Percentiles rank a stretch among this genome's conserved stretches.
These are phyloP conservation scores for Oceanites oceanicus DNA, from an alignment of 2,113 vertebrate species.

Conservation along the genomic window DNA sequence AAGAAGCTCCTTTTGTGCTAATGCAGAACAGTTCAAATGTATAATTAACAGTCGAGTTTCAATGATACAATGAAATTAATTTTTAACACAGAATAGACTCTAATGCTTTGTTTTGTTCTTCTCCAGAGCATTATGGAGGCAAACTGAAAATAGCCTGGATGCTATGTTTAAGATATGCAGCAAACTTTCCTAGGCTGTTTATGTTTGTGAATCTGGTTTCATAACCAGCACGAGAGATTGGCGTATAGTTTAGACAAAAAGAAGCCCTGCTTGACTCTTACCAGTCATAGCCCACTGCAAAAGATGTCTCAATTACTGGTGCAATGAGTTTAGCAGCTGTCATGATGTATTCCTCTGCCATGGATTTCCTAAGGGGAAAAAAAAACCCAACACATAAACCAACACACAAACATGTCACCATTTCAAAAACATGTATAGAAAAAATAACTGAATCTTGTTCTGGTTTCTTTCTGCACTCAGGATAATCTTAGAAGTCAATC, in stretches of 20 bases:
- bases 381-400: rapidly evolving
- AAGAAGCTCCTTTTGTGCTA: background rate
- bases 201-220: background rate
- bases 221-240: background rate
- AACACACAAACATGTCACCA: background rate
- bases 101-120: background rate
- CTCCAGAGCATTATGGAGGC: background rate
- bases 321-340: slow-evolving; percentile 95
- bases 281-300: slow-evolving; percentile 96
- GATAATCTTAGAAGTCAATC: background rate
- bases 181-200: background rate
- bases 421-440: background rate
- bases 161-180: background rate
- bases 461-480: background rate
- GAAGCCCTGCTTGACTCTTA: slow-evolving; percentile 35
- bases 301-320: slow-evolving; percentile 89
- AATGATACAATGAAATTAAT: background rate
- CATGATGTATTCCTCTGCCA: slow-evolving; percentile 96
- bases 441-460: background rate
- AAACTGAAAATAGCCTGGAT: background rate
- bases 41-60: background rate
- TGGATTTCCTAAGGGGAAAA: slow-evolving; percentile 78
- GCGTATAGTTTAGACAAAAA: background rate
- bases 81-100: background rate
- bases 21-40: background rate